Evolutionary conservation across 1,140 invertebrate species (phyloP).

Genomic region (Myzus persicae): DNA sequence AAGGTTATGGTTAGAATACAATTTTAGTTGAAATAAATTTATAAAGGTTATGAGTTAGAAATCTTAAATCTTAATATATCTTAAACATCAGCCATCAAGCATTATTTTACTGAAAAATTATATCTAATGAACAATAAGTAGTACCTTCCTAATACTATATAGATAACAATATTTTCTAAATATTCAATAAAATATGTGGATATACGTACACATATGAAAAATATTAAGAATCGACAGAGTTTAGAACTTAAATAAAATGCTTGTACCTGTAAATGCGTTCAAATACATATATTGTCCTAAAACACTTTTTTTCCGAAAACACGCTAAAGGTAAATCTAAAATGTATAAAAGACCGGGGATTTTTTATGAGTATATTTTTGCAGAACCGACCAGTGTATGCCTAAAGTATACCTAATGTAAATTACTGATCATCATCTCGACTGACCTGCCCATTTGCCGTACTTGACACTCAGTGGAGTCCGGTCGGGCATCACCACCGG

Average conservation of each 20-base stretch:
- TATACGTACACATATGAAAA: not conserved
- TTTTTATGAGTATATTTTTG: not conserved
- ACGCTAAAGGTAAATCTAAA: not conserved
- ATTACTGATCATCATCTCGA: not conserved
- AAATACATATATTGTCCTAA: not conserved
- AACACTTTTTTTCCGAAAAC: not conserved
- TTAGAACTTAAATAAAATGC: not conserved
- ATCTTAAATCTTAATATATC: no score
- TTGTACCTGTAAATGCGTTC: not conserved
- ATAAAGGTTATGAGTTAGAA: not conserved
- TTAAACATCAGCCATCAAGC: not conserved
- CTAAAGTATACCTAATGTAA: no score
- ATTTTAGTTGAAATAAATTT: no score
- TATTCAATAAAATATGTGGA: not conserved
- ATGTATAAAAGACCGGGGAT: not conserved
- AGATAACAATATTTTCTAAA: not conserved
- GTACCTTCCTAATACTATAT: not conserved
- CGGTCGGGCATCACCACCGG: not conserved
- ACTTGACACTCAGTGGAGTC: not conserved
- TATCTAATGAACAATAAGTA: not conserved
- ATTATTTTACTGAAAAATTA: not conserved
- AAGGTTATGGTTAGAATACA: no score
- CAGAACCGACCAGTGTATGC: not conserved
- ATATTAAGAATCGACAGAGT: not conserved
- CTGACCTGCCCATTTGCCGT: slow-evolving; percentile 51